Percentiles rank a stretch among this genome's conserved stretches.
Evolutionary conservation across 2,797 vertebrate genomes (phyloP).

Genomic region (Trachops cirrhosus): DNA sequence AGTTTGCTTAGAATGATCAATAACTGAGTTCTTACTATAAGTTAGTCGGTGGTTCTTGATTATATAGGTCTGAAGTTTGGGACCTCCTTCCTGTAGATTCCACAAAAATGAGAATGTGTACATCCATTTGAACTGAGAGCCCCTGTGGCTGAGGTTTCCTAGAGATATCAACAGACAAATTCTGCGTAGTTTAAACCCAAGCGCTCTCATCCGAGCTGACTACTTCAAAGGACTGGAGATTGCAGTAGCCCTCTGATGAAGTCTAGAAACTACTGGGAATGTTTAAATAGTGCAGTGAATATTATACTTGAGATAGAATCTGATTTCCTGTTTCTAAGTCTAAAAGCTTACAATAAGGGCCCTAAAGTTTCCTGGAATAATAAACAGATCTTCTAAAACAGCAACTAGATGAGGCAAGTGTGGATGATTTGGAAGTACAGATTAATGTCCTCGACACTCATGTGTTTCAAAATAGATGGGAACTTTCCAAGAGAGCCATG

Average conservation of each 20-base stretch:
- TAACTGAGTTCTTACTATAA: background rate
- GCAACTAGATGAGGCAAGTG: slow-evolving; percentile 56
- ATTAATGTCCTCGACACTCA: slow-evolving; percentile 48
- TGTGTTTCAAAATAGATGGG: slow-evolving; percentile 61
- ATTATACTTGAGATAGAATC: slow-evolving; percentile 57
- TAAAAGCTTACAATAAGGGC: slow-evolving; percentile 48
- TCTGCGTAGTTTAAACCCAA: slow-evolving; percentile 25
- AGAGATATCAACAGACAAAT: background rate
- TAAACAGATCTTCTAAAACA: slow-evolving; percentile 35
- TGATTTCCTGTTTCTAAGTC: slow-evolving; percentile 61
- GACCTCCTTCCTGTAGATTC: slow-evolving; percentile 35
- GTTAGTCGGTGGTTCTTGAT: background rate
- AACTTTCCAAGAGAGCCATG: slow-evolving; percentile 52
- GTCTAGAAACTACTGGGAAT: slow-evolving; percentile 42
- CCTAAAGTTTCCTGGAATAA: slow-evolving; percentile 43
- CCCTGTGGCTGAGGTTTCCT: slow-evolving; percentile 18
- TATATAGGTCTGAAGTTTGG: slow-evolving; percentile 6
- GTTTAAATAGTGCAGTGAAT: slow-evolving; percentile 56
- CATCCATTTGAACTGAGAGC: background rate
- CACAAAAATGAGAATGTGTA: background rate
- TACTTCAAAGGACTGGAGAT: slow-evolving; percentile 30
- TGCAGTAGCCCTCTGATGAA: slow-evolving; percentile 16
- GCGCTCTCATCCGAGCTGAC: background rate
- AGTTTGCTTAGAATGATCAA: slow-evolving; percentile 25
- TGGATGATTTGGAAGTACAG: slow-evolving; percentile 42